phyloP scores from a whole-genome alignment of 2,797 vertebrate species.

The Alauda arvensis region DNA sequence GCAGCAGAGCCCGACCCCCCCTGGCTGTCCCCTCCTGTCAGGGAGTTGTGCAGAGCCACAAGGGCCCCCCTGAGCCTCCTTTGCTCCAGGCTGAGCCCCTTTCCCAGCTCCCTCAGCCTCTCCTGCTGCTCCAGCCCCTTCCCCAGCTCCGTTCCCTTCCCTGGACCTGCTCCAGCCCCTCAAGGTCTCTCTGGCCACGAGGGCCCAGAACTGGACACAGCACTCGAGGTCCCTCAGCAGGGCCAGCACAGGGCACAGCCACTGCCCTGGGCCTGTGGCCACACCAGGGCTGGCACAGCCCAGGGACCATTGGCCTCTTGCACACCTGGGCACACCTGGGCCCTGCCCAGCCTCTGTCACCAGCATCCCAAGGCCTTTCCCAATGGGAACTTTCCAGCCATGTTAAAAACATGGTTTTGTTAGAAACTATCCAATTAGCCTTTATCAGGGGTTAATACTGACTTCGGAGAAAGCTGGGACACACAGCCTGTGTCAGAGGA shows the following conservation, averaged over 20 bases:
- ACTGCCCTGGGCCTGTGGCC: not conserved
- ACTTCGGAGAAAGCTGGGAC: not conserved
- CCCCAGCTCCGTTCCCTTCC: not conserved
- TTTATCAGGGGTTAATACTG: accelerated
- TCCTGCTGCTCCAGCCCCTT: not conserved
- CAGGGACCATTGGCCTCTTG: not conserved
- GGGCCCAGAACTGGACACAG: not conserved
- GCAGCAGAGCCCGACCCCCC: not conserved
- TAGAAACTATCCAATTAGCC: not conserved
- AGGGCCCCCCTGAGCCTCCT: not conserved
- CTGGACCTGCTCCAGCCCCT: not conserved
- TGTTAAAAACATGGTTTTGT: not conserved
- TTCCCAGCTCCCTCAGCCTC: not conserved
- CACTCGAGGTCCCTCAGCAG: not conserved
- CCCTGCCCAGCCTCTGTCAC: not conserved
- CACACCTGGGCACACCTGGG: not conserved
- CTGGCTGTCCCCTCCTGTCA: not conserved
- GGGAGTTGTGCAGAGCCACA: not conserved
- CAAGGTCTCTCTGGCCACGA: not conserved
- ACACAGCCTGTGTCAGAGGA: not conserved
- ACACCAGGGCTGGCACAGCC: not conserved
- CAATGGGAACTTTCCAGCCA: accelerated
- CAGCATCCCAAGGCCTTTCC: not conserved
- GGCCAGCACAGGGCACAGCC: not conserved
- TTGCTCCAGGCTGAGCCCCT: not conserved